phyloP scores from a whole-genome alignment of 1,140 invertebrate genomes.

The Dendroctonus ponderosae region DNA sequence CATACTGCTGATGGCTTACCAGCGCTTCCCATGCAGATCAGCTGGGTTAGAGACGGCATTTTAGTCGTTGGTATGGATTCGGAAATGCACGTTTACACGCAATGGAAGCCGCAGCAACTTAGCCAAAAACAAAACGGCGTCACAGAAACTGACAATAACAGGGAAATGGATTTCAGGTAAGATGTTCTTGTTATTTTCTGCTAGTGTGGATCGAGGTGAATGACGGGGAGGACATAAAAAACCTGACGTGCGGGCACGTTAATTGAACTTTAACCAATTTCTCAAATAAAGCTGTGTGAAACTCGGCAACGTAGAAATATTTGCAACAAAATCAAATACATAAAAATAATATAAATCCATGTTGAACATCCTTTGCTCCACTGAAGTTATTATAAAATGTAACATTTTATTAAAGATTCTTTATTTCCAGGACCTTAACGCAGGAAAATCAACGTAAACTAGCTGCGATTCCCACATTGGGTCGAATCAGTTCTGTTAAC shows the following conservation, averaged over 20 bases:
- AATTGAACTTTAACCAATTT: too few species aligned
- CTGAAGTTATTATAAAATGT: too few species aligned
- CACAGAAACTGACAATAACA: conserved; percentile 38
- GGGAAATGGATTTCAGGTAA: conserved; percentile 65
- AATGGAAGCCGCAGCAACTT: conserved; percentile 81
- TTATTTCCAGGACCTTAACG: conserved; percentile 66
- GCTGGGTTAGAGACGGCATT: conserved; percentile 97
- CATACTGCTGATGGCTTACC: conserved; percentile 93
- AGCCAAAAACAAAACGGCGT: conserved; percentile 41
- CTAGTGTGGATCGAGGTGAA: too few species aligned
- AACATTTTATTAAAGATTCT: too few species aligned
- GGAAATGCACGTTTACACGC: conserved; percentile 99
- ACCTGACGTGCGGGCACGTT: too few species aligned
- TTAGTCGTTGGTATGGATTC: conserved; percentile 98
- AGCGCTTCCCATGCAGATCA: conserved; percentile 96
- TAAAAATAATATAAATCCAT: not conserved
- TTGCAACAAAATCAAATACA: too few species aligned
- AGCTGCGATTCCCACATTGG: conserved; percentile 75
- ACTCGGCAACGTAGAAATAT: too few species aligned
- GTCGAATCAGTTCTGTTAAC: conserved; percentile 78
- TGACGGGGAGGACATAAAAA: too few species aligned
- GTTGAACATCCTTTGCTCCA: not conserved
- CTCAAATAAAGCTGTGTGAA: too few species aligned
- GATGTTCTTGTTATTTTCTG: not conserved
- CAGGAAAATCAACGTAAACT: conserved; percentile 72